These are phyloP conservation scores for Brenthis daphne DNA, from an alignment of 2,888 invertebrate genomes.

Conservation along the genomic window DNA sequence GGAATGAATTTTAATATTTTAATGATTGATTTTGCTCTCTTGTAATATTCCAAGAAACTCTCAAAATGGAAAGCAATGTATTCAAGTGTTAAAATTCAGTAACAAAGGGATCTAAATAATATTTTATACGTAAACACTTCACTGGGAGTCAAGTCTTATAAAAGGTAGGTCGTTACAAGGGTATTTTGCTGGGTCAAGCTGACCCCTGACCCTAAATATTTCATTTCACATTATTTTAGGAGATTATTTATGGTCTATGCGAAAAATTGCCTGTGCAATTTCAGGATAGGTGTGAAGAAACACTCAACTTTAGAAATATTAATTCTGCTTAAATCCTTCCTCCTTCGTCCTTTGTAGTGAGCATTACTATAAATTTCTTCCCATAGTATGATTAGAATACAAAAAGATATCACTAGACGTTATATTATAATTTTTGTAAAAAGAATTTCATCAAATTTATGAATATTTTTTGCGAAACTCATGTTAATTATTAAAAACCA, in stretches of 20 bases:
- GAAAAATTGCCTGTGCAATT: slow-evolving; percentile 26
- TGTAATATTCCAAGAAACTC: neutral
- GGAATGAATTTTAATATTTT: too few species aligned
- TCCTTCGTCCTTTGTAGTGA: neutral
- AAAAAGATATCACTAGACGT: too few species aligned
- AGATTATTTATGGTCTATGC: slow-evolving; percentile 35
- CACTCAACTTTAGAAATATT: slow-evolving; percentile 5
- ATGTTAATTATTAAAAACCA: too few species aligned
- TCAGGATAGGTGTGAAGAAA: slow-evolving; percentile 16
- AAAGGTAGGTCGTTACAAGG: slow-evolving; percentile 32
- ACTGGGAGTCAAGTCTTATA: slow-evolving; percentile 29
- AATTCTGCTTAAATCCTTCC: neutral
- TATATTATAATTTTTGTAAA: too few species aligned
- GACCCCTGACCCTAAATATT: slow-evolving; percentile 37
- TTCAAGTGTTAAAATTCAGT: slow-evolving; percentile 26
- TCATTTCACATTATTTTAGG: slow-evolving; percentile 43
- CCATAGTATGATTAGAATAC: too few species aligned
- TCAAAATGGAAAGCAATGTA: neutral
- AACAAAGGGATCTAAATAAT: slow-evolving; percentile 33
- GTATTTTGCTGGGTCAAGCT: slow-evolving; percentile 36
- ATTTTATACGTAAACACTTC: slow-evolving; percentile 35
- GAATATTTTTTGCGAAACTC: too few species aligned
- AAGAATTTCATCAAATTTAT: too few species aligned
- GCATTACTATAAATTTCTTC: neutral
- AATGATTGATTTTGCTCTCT: neutral